phyloP scores from a whole-genome alignment of 2,888 invertebrate species.

The Proisotoma minuta region DNA sequence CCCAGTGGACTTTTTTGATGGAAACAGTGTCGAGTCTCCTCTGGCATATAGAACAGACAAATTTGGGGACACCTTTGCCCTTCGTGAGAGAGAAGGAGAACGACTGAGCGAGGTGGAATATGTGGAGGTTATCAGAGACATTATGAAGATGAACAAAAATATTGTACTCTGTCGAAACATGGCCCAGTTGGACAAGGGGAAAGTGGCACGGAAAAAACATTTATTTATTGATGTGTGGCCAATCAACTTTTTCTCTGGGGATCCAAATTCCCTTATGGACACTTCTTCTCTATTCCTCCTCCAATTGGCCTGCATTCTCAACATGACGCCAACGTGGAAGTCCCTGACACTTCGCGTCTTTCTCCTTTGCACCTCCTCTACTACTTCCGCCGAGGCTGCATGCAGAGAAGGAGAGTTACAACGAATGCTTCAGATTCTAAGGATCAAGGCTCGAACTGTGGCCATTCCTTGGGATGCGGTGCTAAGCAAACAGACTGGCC shows the following conservation, averaged over 20 bases:
- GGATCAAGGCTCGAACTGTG: conserved; percentile 78
- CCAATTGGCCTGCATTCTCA: conserved; percentile 91
- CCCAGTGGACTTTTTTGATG: conserved; percentile 69
- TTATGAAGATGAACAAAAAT: conserved; percentile 89
- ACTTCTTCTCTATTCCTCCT: conserved; percentile 91
- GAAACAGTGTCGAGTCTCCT: conserved; percentile 21
- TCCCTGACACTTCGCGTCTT: conserved; percentile 78
- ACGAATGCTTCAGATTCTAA: conserved; percentile 68
- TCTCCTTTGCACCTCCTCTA: conserved; percentile 61
- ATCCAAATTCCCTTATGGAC: conserved; percentile 71
- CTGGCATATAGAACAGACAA: conserved; percentile 39
- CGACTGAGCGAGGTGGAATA: conserved; percentile 58
- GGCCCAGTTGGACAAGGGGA: conserved; percentile 71
- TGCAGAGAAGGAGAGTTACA: conserved; percentile 52
- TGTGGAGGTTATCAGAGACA: conserved; percentile 79
- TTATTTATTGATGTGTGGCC: conserved; percentile 97
- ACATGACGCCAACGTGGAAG: conserved; percentile 84
- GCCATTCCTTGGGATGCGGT: conserved; percentile 56
- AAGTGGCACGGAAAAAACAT: conserved; percentile 58
- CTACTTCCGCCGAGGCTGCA: conserved; percentile 48
- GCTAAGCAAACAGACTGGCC: conserved; percentile 37
- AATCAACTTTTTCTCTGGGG: conserved; percentile 79
- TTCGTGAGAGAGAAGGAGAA: conserved; percentile 32
- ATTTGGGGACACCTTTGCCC: conserved; percentile 38
- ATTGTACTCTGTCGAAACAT: conserved; percentile 90